Evolutionary conservation across 1,140 invertebrate genomes (phyloP).

Genomic region (Caenorhabditis remanei): DNA sequence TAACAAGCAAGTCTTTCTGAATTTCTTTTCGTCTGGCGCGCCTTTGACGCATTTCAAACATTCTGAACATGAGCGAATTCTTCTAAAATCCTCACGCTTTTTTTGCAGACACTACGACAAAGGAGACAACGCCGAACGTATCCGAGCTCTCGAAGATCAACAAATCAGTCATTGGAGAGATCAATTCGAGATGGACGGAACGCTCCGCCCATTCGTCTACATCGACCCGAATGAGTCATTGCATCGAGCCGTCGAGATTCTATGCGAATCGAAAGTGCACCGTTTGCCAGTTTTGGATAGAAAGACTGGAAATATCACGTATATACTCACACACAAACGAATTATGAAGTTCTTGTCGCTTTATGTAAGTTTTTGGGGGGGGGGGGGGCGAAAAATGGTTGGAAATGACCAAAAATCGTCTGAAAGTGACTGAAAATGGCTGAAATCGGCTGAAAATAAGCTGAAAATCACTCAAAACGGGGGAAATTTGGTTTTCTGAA

Average conservation of each 20-base stretch:
- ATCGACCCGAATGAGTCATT: constrained; percentile 76
- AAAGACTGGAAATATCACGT: constrained; percentile 94
- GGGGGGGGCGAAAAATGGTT: too few relatives aligned
- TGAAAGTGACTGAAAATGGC: too few relatives aligned
- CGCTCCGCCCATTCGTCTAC: constrained; percentile 72
- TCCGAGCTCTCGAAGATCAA: constrained; percentile 91
- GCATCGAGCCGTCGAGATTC: constrained; percentile 74
- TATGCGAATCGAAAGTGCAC: constrained; percentile 84
- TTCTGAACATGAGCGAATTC: too few relatives aligned
- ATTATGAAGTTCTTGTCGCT: constrained; percentile 97
- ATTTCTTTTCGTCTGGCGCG: too few relatives aligned
- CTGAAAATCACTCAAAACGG: too few relatives aligned
- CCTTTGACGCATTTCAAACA: too few relatives aligned
- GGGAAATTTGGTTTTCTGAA: too few relatives aligned
- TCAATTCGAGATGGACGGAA: constrained; percentile 76
- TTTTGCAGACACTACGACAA: constrained; percentile 74
- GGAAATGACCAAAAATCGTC: too few relatives aligned
- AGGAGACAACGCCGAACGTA: constrained; percentile 70
- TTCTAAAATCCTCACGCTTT: neutral
- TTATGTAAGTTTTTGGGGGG: constrained; percentile 87
- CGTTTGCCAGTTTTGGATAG: constrained; percentile 95
- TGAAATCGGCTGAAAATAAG: too few relatives aligned
- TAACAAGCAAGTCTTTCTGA: too few relatives aligned
- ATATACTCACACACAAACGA: constrained; percentile 98
- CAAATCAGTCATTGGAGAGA: constrained; percentile 92